Evolutionary conservation across 2,113 vertebrate genomes (phyloP), one percentile per base, ranked within the genome.

Genomic region (Hyla sarda): DNA sequence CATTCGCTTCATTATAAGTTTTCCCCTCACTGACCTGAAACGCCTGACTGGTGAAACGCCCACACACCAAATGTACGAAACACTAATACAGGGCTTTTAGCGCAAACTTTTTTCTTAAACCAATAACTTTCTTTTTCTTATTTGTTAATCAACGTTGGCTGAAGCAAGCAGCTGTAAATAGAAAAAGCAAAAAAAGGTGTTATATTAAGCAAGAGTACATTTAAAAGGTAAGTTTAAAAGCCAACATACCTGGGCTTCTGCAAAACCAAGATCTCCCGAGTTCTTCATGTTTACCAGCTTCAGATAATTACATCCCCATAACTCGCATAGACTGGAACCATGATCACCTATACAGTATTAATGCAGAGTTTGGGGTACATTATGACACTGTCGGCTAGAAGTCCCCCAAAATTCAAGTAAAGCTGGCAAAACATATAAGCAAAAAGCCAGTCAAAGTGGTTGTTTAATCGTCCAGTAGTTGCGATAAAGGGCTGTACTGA

Each of bases 1-100:
- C 30, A 9, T 69, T 82, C 19, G 67, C 41, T 65, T 60, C 13
- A 67, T 47, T 82, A 52, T 54, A 82, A 34, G 25, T 82, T 71
- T 82, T 72, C 19, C 47, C 23, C 34, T 84, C 34, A 62, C 71
- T 76, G 82, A 74, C 56, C 54, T 56, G n/a, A n/a, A n/a, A n/a
- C n/a, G n/a, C n/a, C n/a, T 72, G 62, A 54, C 47, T 34, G 48
- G 65, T 34, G 25, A 82, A 82, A 67, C 81, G 34, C 62, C 81
- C 65, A 81, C 47, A 82, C 58, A 79, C 23, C 3, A 41, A 41
- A 41, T 5, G 41, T 25, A 45, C 56, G 65, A 21, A 28, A 28
- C n/a, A 13, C 25, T 13, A 13, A 69, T 11, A 69, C 5, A 0
- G 7, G 11, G 11, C 58, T 28, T 62, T 13, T 25, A 28, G 28